Base-by-base conservation (phyloP, 2,888 invertebrate species). In the Sepioteuthis lessoniana region DNA sequence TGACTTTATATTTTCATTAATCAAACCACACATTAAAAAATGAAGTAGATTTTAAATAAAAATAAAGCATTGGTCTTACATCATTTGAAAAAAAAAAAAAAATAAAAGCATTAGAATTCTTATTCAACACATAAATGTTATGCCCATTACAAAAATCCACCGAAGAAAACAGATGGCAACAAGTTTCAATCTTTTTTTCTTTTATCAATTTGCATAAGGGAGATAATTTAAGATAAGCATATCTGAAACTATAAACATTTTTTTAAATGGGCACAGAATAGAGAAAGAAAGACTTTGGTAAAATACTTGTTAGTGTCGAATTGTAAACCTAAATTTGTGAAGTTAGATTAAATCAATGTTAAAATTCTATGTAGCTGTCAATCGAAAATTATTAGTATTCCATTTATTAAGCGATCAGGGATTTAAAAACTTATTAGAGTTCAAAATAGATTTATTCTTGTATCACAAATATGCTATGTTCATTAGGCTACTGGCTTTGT, bases 361-460 rank as follows among this genome's bases (percentile, higher is more conserved):
- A 35, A 76, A 76, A 76, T 76, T 76, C n/a, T 76, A 76, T 76
- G n/a, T 76, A 76, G 76, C 76, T n/a, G 76, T 76, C n/a, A n/a
- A 16, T 76, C 76, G n/a, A 76, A 76, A 76, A 10, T 60, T 60
- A 60, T 60, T 55, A 55, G 55, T 55, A 55, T 47, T 47, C 13
- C 7, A 60, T 76, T 76, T 76, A 76, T 76, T 76, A 76, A 76
- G 76, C 76, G 13, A 16, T 76, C 76, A n/a, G n/a, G n/a, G 76
- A 76, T 76, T 76, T n/a, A 76, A 76, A 76, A 76, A 76, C 16
- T n/a, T 2, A 76, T 76, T 25, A 25, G 7, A 76, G n/a, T 76
- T 76, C 35, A 35, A 76, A 76, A 76, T 76, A 76, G 13, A 76
- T 16, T 76, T 76, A 76, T 76, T 76, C 55, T 35, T 13, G n/a